Evolutionary conservation across 2,797 vertebrate genomes (phyloP).

Genomic region (Crocodylus rhombifer): DNA sequence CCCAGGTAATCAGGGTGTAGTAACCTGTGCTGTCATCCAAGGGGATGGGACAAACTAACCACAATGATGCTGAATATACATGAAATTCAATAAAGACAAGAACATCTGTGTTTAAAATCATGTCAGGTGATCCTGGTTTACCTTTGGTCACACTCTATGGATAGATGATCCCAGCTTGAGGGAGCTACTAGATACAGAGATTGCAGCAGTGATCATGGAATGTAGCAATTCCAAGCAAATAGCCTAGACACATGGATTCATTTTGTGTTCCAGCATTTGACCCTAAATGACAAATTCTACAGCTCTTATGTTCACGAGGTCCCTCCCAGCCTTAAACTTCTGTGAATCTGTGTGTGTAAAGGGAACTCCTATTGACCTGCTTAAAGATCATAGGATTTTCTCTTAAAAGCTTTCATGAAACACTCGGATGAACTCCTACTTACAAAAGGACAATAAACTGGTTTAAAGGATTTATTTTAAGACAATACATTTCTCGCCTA

Average conservation of each 20-base stretch:
- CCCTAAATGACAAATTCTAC: rapidly evolving
- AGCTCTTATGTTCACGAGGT: neutral
- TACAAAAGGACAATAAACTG: neutral
- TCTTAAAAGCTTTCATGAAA: neutral
- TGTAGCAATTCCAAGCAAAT: rapidly evolving
- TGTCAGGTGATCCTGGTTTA: rapidly evolving
- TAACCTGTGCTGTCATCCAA: neutral
- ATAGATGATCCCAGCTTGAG: neutral
- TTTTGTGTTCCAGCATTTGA: neutral
- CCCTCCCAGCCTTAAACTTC: neutral
- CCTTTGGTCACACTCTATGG: neutral
- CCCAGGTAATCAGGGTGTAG: neutral
- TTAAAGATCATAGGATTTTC: too few species aligned
- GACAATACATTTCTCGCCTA: rapidly evolving
- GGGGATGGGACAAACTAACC: neutral
- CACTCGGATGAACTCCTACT: neutral
- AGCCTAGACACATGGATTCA: rapidly evolving
- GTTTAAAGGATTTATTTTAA: neutral
- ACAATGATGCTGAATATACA: neutral
- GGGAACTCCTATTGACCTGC: neutral
- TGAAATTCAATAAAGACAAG: neutral
- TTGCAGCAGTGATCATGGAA: neutral
- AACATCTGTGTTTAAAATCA: neutral
- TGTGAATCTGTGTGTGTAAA: neutral
- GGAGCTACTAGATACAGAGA: neutral